phyloP scores from a whole-genome alignment of 2,797 vertebrate genomes.

The Halcyon chelicuti region DNA sequence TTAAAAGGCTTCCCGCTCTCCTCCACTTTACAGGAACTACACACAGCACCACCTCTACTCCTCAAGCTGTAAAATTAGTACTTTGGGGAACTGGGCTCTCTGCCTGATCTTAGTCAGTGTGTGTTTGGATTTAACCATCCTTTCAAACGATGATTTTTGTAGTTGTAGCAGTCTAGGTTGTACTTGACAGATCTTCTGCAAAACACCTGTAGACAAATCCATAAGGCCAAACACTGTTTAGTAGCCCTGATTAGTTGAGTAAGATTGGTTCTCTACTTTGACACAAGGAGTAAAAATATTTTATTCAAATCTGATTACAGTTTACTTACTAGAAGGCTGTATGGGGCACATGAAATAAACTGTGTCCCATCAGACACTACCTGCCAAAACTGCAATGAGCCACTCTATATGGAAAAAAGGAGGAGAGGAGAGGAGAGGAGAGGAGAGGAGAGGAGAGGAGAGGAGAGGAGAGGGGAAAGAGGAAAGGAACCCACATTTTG shows the following conservation, averaged over 20 bases:
- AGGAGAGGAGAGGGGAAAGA: no score
- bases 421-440: no score
- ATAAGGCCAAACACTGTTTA: background rate
- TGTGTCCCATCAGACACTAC: background rate
- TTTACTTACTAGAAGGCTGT: background rate
- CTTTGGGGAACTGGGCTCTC: conserved; percentile 31
- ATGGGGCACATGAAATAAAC: conserved; percentile 28
- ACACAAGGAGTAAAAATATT: conserved; percentile 19
- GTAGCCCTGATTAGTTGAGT: background rate
- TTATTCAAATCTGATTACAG: background rate
- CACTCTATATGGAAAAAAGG: background rate
- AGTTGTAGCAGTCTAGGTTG: conserved; percentile 2
- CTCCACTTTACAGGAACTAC: background rate
- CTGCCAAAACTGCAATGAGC: conserved; percentile 37
- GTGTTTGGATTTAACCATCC: conserved; percentile 28
- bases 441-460: no score
- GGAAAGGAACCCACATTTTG: no score
- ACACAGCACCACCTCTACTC: background rate
- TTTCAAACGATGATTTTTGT: conserved; percentile 41
- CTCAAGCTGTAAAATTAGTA: conserved; percentile 56
- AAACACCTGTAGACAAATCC: background rate
- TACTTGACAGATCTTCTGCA: background rate
- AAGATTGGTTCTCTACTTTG: conserved; percentile 8
- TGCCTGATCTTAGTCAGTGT: conserved; percentile 42
- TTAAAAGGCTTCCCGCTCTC: conserved; percentile 4